A percentile compares a stretch with the other conserved stretches of the same genome.
Conservation (phyloP, 2,113 vertebrate genomes). For the Trachemys scripta region DNA sequence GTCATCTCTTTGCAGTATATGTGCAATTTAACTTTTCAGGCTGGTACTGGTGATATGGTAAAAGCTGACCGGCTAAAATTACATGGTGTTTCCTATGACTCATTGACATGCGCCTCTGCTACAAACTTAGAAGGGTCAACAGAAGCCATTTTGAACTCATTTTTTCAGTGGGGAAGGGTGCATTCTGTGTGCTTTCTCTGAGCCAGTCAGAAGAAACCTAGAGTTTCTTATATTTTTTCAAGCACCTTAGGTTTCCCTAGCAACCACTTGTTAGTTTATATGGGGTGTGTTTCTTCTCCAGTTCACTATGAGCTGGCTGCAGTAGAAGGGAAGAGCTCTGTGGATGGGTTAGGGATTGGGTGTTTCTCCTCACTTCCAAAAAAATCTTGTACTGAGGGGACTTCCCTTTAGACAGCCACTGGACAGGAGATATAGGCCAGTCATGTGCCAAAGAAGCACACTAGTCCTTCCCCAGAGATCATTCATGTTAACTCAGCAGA, state of each 20-base stretch:
- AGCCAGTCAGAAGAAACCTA: background rate
- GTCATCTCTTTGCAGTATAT: background rate
- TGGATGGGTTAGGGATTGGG: background rate
- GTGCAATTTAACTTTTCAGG: background rate
- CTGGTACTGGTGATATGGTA: background rate
- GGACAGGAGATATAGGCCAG: background rate
- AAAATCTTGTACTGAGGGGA: background rate
- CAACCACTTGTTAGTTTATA: background rate
- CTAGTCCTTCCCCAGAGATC: background rate
- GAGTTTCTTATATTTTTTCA: background rate
- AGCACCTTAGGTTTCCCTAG: background rate
- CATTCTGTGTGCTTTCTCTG: background rate
- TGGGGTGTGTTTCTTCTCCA: background rate
- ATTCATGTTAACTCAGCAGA: background rate
- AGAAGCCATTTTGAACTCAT: background rate
- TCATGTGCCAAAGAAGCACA: rapidly evolving
- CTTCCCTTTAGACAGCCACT: background rate
- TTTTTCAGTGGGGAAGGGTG: background rate
- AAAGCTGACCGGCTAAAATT: background rate
- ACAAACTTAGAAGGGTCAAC: background rate
- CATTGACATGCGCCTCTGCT: background rate
- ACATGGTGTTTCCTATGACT: background rate
- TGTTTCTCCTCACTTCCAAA: background rate
- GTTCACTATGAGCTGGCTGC: background rate
- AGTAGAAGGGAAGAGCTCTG: background rate